phyloP scores from a whole-genome alignment of 2,888 invertebrate species.

The Stomorhina lunata region DNA sequence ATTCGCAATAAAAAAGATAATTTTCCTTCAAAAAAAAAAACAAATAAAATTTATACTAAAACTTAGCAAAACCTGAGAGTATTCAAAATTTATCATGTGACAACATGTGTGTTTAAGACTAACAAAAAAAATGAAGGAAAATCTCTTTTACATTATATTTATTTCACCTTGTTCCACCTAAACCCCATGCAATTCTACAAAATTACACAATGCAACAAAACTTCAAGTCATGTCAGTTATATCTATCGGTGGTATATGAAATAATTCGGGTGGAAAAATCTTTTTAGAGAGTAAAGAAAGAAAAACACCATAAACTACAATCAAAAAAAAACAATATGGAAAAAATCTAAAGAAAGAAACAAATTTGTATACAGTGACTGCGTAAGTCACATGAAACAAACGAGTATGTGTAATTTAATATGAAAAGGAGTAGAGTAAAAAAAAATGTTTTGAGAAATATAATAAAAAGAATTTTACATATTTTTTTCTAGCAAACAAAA shows the following conservation, averaged over 20 bases:
- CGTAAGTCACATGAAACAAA: slow-evolving; percentile 55
- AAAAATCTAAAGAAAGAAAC: slow-evolving; percentile 1
- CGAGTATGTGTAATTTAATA: slow-evolving; percentile 34
- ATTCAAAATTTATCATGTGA: slow-evolving; percentile 64
- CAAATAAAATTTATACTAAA: not conserved
- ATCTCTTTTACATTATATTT: slow-evolving; percentile 24
- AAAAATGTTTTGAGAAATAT: slow-evolving; percentile 8
- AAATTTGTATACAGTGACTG: slow-evolving; percentile 43
- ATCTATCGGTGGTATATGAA: slow-evolving; percentile 33
- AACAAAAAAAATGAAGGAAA: too few species aligned
- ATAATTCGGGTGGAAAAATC: slow-evolving; percentile 53
- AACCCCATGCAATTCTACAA: too few species aligned
- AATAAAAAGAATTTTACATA: slow-evolving; percentile 26
- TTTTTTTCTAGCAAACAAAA: slow-evolving; percentile 1
- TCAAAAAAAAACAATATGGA: not conserved
- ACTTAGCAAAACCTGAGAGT: not conserved
- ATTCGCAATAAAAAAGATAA: not conserved
- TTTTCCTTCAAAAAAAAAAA: not conserved
- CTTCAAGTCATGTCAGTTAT: not conserved
- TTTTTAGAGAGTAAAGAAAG: slow-evolving; percentile 3
- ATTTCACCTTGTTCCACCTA: not conserved
- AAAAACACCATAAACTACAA: not conserved
- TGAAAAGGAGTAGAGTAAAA: not conserved
- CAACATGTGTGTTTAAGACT: slow-evolving; percentile 61
- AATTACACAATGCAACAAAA: not conserved